These are phyloP conservation scores for Cheilosia soror DNA, from an alignment of 2,888 invertebrate species.

Conservation along the genomic window DNA sequence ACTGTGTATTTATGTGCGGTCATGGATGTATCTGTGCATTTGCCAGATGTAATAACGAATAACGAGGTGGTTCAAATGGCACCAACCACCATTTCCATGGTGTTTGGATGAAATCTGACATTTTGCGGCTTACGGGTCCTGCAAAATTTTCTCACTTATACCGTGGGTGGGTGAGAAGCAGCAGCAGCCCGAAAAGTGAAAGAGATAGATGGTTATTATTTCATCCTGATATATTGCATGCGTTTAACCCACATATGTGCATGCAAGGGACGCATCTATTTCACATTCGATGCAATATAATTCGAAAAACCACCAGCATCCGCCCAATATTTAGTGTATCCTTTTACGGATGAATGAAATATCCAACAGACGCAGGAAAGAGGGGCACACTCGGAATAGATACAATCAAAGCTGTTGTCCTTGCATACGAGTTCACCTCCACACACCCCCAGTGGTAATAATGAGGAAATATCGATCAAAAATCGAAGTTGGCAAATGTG, in stretches of 20 bases:
- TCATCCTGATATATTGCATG: slow-evolving; percentile 54
- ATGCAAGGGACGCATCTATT: slow-evolving; percentile 58
- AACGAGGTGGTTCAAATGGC: slow-evolving; percentile 61
- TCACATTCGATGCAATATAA: slow-evolving; percentile 40
- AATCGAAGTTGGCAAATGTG: slow-evolving; percentile 48
- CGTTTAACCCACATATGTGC: slow-evolving; percentile 60
- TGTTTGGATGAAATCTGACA: slow-evolving; percentile 62
- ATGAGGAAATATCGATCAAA: slow-evolving; percentile 63
- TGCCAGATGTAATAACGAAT: slow-evolving; percentile 62
- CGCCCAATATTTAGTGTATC: slow-evolving; percentile 26
- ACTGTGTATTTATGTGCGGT: not conserved
- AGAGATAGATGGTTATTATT: slow-evolving; percentile 68
- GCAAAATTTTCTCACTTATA: slow-evolving; percentile 44
- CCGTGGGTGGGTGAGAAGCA: not conserved
- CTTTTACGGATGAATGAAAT: slow-evolving; percentile 38
- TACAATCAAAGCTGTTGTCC: slow-evolving; percentile 45
- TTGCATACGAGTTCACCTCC: slow-evolving; percentile 38
- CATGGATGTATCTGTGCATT: slow-evolving; percentile 8
- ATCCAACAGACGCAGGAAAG: slow-evolving; percentile 22
- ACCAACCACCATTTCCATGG: slow-evolving; percentile 39
- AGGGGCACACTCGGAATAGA: slow-evolving; percentile 32
- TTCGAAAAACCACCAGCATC: slow-evolving; percentile 58
- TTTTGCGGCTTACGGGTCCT: slow-evolving; percentile 56
- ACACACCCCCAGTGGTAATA: slow-evolving; percentile 11
- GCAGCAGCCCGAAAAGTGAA: slow-evolving; percentile 22